phyloP scores from a whole-genome alignment of 2,113 vertebrate species.

The Amphilophus citrinellus region DNA sequence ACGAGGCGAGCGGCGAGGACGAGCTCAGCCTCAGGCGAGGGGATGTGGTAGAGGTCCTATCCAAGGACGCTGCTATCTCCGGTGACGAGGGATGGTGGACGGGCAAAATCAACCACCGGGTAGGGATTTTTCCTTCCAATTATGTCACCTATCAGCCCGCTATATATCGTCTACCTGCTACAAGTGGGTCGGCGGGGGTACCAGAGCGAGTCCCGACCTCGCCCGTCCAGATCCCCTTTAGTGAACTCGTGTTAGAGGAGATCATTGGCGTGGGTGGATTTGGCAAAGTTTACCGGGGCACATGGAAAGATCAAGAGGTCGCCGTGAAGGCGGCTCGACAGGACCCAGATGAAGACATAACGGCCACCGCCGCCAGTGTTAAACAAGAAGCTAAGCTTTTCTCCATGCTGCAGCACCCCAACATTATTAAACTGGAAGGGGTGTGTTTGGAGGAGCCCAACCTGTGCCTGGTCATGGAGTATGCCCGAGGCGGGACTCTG shows the following conservation, averaged over 20 bases:
- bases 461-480: constrained; percentile 95
- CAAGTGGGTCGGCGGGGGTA: constrained; percentile 56
- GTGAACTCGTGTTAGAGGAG: constrained; percentile 89
- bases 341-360: constrained; percentile 94
- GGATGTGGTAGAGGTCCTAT: constrained; percentile 89
- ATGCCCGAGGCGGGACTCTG: constrained; percentile 91
- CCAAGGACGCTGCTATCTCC: constrained; percentile 88
- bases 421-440: constrained; percentile 91
- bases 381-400: constrained; percentile 92
- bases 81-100: constrained; percentile 93
- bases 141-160: constrained; percentile 86
- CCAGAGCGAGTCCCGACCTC: constrained; percentile 74
- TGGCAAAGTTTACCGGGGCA: constrained; percentile 93
- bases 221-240: constrained; percentile 87
- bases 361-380: constrained; percentile 89
- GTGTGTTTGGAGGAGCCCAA: constrained; percentile 93
- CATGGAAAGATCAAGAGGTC: constrained; percentile 91
- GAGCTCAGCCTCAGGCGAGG: constrained; percentile 89
- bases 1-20: constrained; percentile 89
- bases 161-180: constrained; percentile 72
- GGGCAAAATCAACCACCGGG: constrained; percentile 87
- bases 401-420: constrained; percentile 91
- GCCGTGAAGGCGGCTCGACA: constrained; percentile 94
- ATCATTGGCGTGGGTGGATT: constrained; percentile 96
- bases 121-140: constrained; percentile 90